A percentile compares a stretch with the other conserved stretches of the same genome.
Evolutionary conservation across 2,888 invertebrate species (phyloP).

Genomic region (Eupithecia vulgata): DNA sequence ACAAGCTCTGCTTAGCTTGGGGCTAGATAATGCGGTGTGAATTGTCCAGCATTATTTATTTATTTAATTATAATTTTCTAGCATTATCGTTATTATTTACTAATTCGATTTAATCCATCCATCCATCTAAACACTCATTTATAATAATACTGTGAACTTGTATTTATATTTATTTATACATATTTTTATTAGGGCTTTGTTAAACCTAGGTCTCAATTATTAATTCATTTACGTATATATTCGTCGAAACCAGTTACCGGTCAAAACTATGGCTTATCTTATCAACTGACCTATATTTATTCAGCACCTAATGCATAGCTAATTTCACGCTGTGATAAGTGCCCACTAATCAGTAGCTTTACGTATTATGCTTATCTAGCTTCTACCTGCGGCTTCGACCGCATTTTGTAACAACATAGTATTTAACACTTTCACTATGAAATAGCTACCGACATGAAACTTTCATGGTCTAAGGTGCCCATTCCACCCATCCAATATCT

Average conservation of each 20-base stretch:
- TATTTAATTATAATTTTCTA: too few species aligned
- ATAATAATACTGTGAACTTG: too few species aligned
- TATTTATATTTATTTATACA: too few species aligned
- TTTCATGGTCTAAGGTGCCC: too few species aligned
- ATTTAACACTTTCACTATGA: too few species aligned
- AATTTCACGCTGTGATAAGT: slow-evolving; percentile 52
- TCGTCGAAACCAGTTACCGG: background rate
- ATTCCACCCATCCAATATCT: too few species aligned
- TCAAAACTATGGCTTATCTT: slow-evolving; percentile 35
- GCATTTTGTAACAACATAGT: background rate
- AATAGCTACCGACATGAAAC: too few species aligned
- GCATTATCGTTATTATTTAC: background rate
- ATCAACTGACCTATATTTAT: slow-evolving; percentile 48
- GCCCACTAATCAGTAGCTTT: slow-evolving; percentile 29
- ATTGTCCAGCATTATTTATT: too few species aligned
- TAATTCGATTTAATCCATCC: too few species aligned
- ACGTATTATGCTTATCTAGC: slow-evolving; percentile 7
- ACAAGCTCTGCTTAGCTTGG: too few species aligned
- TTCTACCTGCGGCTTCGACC: background rate
- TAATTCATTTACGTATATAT: background rate
- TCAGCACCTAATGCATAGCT: slow-evolving; percentile 36
- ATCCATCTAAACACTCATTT: too few species aligned
- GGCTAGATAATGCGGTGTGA: too few species aligned
- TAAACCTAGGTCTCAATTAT: background rate
- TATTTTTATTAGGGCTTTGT: background rate